Conservation (phyloP, 1,140 invertebrate genomes). For the Drosophila asahinai region DNA sequence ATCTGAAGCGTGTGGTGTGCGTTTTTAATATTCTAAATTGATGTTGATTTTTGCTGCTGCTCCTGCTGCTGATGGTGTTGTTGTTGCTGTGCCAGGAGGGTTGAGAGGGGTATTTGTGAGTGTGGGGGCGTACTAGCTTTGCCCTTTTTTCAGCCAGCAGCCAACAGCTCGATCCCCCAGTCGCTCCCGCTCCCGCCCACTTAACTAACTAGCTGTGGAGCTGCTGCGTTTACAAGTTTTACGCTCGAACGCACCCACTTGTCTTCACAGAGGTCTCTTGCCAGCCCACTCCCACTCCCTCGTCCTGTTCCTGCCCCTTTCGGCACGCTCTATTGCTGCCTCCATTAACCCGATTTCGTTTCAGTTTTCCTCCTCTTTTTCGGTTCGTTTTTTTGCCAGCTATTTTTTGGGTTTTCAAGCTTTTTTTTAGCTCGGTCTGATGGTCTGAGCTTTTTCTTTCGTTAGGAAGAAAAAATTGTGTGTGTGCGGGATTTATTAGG, state of each 20-base stretch:
- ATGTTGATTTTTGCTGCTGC: conserved; percentile 73
- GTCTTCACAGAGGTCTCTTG: conserved; percentile 73
- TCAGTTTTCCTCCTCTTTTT: conserved; percentile 23
- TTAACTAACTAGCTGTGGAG: conserved; percentile 79
- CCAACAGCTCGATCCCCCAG: neutral
- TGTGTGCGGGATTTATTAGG: conserved; percentile 62
- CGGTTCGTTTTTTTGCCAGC: conserved; percentile 36
- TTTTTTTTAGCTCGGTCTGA: conserved; percentile 52
- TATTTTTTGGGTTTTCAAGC: conserved; percentile 66
- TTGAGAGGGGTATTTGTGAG: neutral
- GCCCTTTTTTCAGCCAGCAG: conserved; percentile 30
- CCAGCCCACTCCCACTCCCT: conserved; percentile 13
- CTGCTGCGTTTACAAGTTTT: conserved; percentile 80
- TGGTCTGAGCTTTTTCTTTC: conserved; percentile 34
- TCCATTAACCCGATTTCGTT: conserved; percentile 78
- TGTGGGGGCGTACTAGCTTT: conserved; percentile 19
- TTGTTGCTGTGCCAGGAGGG: conserved; percentile 31
- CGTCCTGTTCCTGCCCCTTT: conserved; percentile 15
- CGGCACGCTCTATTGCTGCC: conserved; percentile 50
- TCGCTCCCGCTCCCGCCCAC: conserved; percentile 58
- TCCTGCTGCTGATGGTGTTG: conserved; percentile 14
- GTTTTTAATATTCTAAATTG: conserved; percentile 83
- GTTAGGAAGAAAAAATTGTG: neutral
- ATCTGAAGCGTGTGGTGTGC: conserved; percentile 51
- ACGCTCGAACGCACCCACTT: conserved; percentile 81